Conservation (phyloP, 2,113 vertebrate species). For the Misgurnus anguillicaudatus region DNA sequence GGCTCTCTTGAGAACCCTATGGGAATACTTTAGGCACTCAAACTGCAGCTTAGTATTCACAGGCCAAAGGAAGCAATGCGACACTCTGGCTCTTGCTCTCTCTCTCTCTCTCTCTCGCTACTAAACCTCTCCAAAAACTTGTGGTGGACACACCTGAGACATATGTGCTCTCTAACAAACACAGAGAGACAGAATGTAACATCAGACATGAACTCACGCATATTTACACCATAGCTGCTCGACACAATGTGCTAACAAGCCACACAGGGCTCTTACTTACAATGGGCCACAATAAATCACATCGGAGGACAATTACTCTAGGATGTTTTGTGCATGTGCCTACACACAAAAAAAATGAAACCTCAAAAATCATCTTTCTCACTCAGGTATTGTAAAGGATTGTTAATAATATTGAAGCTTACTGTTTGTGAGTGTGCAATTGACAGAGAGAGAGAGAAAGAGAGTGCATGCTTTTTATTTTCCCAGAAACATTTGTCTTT, state of each 20-base stretch:
- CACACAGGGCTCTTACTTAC: constrained; percentile 3
- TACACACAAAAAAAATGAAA: background rate
- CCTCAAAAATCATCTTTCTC: background rate
- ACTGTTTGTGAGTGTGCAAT: background rate
- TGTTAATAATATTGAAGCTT: background rate
- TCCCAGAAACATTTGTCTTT: constrained; percentile 12
- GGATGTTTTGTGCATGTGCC: background rate
- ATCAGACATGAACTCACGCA: constrained; percentile 6
- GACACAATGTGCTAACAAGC: constrained; percentile 13
- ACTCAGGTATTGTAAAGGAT: background rate
- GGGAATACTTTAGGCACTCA: constrained; percentile 41
- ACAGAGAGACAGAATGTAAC: background rate
- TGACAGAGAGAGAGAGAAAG: constrained; percentile 2
- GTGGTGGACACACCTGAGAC: constrained; percentile 8
- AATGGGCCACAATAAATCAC: background rate
- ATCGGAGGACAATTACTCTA: background rate
- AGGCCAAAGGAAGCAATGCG: constrained; percentile 33
- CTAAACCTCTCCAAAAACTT: constrained; percentile 1
- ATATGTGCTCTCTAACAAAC: background rate
- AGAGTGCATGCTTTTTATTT: constrained; percentile 21
- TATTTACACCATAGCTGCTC: constrained; percentile 3
- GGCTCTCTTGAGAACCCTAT: constrained; percentile 7
- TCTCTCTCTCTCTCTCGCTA: background rate
- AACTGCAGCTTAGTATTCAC: constrained; percentile 33
- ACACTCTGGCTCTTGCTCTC: constrained; percentile 25